Evolutionary conservation across 2,797 vertebrate genomes (phyloP).

Genomic region (Clarias laeviceps): DNA sequence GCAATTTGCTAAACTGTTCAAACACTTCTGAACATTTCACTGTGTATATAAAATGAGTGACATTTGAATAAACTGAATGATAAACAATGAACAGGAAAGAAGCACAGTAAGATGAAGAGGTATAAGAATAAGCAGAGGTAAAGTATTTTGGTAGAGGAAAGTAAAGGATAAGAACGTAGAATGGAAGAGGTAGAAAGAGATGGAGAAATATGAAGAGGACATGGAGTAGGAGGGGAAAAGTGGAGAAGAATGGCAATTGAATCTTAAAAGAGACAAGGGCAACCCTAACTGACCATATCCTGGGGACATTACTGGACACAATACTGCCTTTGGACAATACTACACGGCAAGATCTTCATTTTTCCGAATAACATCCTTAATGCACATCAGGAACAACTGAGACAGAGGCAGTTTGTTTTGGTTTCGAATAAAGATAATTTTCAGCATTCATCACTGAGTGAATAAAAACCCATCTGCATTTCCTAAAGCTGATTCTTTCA

Average conservation of each 20-base stretch:
- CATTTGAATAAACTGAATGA: slow-evolving; percentile 1
- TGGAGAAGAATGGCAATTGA: neutral
- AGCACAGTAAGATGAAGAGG: neutral
- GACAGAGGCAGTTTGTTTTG: neutral
- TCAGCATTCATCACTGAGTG: neutral
- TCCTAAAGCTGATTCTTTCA: neutral
- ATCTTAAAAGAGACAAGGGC: neutral
- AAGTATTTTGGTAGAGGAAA: neutral
- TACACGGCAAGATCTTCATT: neutral
- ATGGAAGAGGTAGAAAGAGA: neutral
- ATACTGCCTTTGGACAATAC: neutral
- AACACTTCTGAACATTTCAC: neutral
- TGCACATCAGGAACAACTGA: neutral
- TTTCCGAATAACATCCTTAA: neutral
- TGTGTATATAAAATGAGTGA: neutral
- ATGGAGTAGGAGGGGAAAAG: neutral
- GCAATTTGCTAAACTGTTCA: slow-evolving; percentile 21
- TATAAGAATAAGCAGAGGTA: no score
- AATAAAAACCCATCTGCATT: neutral
- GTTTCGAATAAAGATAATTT: neutral
- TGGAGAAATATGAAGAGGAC: neutral
- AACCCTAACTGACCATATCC: neutral
- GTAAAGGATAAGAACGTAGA: neutral
- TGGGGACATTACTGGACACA: neutral
- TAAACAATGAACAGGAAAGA: neutral